Conservation (phyloP, 2,888 invertebrate species). For the Drosophila mayaguana region DNA sequence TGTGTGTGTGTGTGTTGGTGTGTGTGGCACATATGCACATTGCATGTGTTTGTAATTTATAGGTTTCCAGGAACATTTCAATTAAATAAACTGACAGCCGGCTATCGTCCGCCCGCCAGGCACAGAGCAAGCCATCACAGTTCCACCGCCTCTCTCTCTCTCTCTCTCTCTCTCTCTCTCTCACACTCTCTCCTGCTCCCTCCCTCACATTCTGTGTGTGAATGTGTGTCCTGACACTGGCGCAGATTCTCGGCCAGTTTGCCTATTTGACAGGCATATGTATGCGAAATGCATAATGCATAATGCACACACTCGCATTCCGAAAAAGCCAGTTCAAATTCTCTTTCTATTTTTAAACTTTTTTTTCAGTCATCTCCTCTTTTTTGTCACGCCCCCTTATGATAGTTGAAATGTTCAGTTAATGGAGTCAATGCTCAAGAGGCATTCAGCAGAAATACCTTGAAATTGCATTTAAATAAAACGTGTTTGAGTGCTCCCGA, state of each 20-base stretch:
- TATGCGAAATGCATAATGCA: constrained; percentile 44
- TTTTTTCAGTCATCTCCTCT: neutral
- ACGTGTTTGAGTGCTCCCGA: neutral
- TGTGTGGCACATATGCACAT: constrained; percentile 35
- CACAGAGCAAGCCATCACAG: constrained; percentile 42
- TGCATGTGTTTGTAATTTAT: constrained; percentile 73
- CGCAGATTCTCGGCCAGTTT: constrained; percentile 35
- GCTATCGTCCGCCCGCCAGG: constrained; percentile 43
- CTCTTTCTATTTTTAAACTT: neutral
- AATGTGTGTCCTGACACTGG: constrained; percentile 31
- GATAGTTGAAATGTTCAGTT: neutral
- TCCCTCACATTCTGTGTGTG: neutral
- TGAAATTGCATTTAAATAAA: constrained; percentile 6
- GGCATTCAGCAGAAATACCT: constrained; percentile 7
- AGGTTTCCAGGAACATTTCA: constrained; percentile 73
- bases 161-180: neutral
- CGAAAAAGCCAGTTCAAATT: constrained; percentile 22
- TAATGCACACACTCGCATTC: constrained; percentile 44
- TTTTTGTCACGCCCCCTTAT: constrained; percentile 2
- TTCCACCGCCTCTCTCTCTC: neutral
- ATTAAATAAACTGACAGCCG: constrained; percentile 77
- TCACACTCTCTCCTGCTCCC: neutral
- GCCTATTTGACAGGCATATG: constrained; percentile 41
- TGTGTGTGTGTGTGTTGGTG: constrained; percentile 3
- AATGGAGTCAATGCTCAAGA: neutral